phyloP scores from a whole-genome alignment of 37 sponge, comb jelly and placozoan species.

The Spongilla lacustris region DNA sequence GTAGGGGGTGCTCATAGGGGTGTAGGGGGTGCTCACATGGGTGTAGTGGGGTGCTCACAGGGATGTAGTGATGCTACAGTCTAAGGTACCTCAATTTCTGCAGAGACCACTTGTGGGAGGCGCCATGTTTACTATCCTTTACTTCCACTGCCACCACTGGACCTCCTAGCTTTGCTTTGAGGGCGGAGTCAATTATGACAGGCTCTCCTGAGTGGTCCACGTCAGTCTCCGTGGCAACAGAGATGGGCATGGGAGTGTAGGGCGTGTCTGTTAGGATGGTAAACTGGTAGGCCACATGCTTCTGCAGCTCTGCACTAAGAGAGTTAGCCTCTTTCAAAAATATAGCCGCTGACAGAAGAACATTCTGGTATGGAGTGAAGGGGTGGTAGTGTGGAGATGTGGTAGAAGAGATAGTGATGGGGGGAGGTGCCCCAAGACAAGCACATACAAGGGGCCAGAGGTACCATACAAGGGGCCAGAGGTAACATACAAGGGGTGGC shows the following conservation, averaged over 20 bases:
- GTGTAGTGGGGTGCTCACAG: no score
- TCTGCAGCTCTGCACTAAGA: slow-evolving; percentile 86
- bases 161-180: neutral
- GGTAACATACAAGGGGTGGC: neutral
- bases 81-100: slow-evolving; percentile 66
- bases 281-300: slow-evolving; percentile 87
- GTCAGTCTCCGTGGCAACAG: slow-evolving; percentile 68
- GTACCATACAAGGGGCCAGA: neutral
- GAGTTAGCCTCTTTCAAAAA: slow-evolving; percentile 95
- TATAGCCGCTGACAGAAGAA: slow-evolving; percentile 58
- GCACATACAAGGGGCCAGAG: neutral
- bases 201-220: slow-evolving; percentile 35
- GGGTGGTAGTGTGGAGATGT: neutral
- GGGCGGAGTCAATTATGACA: neutral
- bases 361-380: slow-evolving; percentile 39
- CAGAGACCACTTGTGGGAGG: slow-evolving; percentile 84
- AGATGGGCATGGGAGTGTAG: slow-evolving; percentile 81
- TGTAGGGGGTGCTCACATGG: no score
- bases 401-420: no score
- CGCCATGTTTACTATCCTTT: slow-evolving; percentile 76
- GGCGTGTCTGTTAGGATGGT: slow-evolving; percentile 79
- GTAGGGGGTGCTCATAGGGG: neutral
- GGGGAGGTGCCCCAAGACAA: slow-evolving; percentile 9
- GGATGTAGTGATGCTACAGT: no score
- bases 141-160: slow-evolving; percentile 86